Base-by-base conservation (phyloP, 2,888 invertebrate genomes). In the Penaeus monodon region DNA sequence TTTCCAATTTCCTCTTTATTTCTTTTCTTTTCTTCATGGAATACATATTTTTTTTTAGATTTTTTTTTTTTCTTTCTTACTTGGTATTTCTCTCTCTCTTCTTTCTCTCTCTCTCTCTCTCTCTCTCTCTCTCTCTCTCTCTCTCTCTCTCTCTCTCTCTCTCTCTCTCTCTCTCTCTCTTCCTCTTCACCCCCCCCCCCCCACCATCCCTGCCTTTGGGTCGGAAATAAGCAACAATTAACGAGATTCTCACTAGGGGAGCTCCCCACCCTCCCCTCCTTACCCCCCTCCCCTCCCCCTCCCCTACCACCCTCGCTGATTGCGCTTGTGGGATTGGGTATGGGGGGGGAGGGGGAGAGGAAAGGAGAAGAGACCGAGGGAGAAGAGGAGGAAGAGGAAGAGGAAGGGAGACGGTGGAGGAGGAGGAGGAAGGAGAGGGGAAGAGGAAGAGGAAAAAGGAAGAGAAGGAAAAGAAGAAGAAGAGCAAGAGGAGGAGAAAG, bases 71-170 rank as follows among this genome's bases (percentile, higher is more conserved):
- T 44, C 44, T 44, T 44, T 44, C 44, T 44, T 44, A 1, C 44
- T 8, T 44, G 0, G 44, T 44, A 44, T 2, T 44, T 44, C 7
- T 44, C 10, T 44, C 44, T 44, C 44, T 44, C 10, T 44, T 10
- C 7, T 7, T 44, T 44, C 57, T 14, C 29, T 77, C 49, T 57
- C 57, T 77, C 24, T n/a, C 17, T 4, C 49, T n/a, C 38, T 17
- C 10, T 77, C 27, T 57, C 63, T 85, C 77, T 38, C 73, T 76
- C 80, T 22, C 29, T 79, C 79, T 63, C 65, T 57, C 70, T 81
- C 33, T 78, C 64, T 83, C 24, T 74, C 24, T 68, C n/a, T n/a
- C 38, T 38, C 66, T 38, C 80, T 81, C 66, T n/a, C 44, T 64
- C 38, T n/a, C 49, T 49, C 57, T 29, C 57, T 29, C 70, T n/a